phyloP scores from a whole-genome alignment of 2,113 vertebrate species.

The Pyxicephalus adspersus region DNA sequence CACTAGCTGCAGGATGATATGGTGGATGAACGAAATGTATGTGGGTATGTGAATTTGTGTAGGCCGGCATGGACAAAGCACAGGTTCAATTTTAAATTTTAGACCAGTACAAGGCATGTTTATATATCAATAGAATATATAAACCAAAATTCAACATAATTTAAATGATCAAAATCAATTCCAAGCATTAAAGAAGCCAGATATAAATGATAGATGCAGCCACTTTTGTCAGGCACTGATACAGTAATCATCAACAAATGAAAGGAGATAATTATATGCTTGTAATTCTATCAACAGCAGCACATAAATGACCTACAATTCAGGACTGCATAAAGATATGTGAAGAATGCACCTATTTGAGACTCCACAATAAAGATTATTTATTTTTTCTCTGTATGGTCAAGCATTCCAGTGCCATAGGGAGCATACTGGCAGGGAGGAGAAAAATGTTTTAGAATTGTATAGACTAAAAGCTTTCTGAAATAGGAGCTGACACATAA shows the following conservation, averaged over 20 bases:
- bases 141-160: too few species aligned
- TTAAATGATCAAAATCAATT: too few species aligned
- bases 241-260: background rate
- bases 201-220: too few species aligned
- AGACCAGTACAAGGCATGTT: too few species aligned
- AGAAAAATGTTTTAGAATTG: conserved; percentile 21
- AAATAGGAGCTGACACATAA: conserved; percentile 43
- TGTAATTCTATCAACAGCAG: conserved; percentile 23
- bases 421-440: conserved; percentile 12
- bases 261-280: conserved; percentile 3
- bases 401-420: conserved; percentile 37
- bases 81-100: too few species aligned
- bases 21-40: too few species aligned
- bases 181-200: too few species aligned
- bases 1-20: too few species aligned
- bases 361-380: conserved; percentile 36
- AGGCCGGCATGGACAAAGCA: too few species aligned
- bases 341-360: conserved; percentile 32
- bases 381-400: conserved; percentile 52
- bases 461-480: conserved; percentile 20
- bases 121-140: too few species aligned
- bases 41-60: too few species aligned
- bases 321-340: conserved; percentile 35
- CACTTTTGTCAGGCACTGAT: background rate
- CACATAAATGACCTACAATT: conserved; percentile 18